A percentile compares a stretch with the other conserved stretches of the same genome.
Evolutionary conservation across 2,113 vertebrate species (phyloP).

Genomic region (Mormyrus iriodes): DNA sequence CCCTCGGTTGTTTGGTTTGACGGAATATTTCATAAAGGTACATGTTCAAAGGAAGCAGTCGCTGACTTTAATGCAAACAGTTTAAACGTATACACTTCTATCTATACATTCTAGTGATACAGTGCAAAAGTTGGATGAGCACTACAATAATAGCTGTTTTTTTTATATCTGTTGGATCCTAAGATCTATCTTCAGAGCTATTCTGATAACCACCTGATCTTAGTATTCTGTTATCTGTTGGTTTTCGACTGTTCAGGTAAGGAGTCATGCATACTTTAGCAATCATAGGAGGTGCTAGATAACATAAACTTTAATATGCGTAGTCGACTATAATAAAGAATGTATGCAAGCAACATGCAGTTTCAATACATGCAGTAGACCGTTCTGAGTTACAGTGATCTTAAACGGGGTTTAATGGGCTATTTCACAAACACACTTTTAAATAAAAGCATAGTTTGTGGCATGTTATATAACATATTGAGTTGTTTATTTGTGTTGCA

Average conservation of each 20-base stretch:
- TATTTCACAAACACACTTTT: neutral
- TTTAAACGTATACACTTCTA: neutral
- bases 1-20: neutral
- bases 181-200: too few species aligned
- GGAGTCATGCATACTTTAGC: too few species aligned
- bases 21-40: neutral
- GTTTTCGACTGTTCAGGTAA: too few species aligned
- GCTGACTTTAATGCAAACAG: neutral
- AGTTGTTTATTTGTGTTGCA: neutral
- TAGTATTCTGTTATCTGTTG: too few species aligned
- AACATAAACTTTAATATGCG: neutral
- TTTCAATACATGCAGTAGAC: neutral
- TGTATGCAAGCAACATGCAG: neutral
- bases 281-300: too few species aligned
- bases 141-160: neutral
- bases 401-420: neutral
- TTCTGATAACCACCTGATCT: too few species aligned
- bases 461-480: neutral
- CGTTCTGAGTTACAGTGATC: neutral
- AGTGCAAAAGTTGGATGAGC: neutral
- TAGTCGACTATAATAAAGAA: neutral
- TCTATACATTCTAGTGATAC: neutral
- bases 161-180: neutral
- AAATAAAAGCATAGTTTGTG: neutral
- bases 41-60: neutral